Base-by-base conservation (phyloP, 2,113 vertebrate species). In the Smithornis capensis region DNA sequence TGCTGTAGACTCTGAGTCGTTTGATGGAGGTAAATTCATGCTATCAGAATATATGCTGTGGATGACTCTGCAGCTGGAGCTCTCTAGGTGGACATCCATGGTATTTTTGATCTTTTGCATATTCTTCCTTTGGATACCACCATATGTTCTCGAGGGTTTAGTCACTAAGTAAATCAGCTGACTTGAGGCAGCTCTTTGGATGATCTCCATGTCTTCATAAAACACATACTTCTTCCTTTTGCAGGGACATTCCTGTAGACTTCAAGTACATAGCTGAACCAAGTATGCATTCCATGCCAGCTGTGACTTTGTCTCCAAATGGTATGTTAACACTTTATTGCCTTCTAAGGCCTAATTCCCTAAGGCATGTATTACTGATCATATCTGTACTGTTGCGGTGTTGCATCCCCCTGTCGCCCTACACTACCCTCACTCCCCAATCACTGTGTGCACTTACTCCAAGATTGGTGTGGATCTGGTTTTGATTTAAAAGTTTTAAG, bases 231-330 rank as follows among this genome's bases (percentile, higher is more conserved):
- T 97, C 87, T 96, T 96, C 86, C 84, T 97, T 97, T 97, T 97
- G 65, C 97, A 99, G 99, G 99, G 99, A 99, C 96, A 99, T 99
- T 97, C 99, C 99, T 82, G 99, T 99, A 97, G 99, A 99, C 97
- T 99, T 99, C 96, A 99, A 99, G 94, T 99, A 99, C 94, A 99
- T 99, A 81, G 99, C 99, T 28, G 99, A 99, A 97, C 99, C 99
- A 96, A 99, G 99, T 75, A 99, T 99, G 99, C 99, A 99, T 96
- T 99, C 99, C 1, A 99, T 99, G 99, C 99, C 99, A 87, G 99
- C 99, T 9, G 99, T 99, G 95, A 99, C 99, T 40, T 98, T 99
- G 78, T 99, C 99, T 92, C 99, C 99, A 95, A 99, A 99, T 64
- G 99, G 99, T 99, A 96, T 98, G 99, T 98, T 87, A 65, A 88